These are phyloP conservation scores for Diachasmimorpha longicaudata DNA, from an alignment of 1,140 invertebrate species.

Conservation along the genomic window DNA sequence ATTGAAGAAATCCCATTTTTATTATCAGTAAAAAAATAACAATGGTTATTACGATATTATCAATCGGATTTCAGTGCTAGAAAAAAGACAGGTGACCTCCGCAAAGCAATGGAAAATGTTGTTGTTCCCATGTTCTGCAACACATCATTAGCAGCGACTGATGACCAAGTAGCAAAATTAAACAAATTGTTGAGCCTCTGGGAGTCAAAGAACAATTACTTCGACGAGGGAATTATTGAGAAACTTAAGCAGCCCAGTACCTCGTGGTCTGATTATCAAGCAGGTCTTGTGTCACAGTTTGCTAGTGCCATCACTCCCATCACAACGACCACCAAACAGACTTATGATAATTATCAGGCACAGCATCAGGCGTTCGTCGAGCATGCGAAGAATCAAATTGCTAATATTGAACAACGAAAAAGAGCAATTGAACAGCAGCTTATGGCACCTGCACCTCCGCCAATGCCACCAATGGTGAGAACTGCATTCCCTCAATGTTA, in stretches of 20 bases:
- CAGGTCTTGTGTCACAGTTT: constrained; percentile 79
- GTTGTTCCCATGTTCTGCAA: constrained; percentile 97
- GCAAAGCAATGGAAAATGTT: constrained; percentile 88
- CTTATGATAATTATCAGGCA: constrained; percentile 84
- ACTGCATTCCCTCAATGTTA: background rate
- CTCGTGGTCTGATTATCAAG: constrained; percentile 85
- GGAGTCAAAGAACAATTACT: constrained; percentile 96
- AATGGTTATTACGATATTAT: no score
- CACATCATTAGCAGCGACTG: constrained; percentile 79
- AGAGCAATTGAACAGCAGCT: constrained; percentile 75
- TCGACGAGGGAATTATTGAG: constrained; percentile 83
- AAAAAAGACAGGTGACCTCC: constrained; percentile 88
- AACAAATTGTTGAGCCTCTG: constrained; percentile 91
- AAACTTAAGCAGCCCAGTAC: constrained; percentile 79
- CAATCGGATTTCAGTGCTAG: constrained; percentile 74
- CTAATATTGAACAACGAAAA: constrained; percentile 82
- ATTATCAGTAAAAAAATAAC: no score
- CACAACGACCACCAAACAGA: constrained; percentile 75
- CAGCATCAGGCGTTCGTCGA: constrained; percentile 95
- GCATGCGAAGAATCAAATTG: constrained; percentile 88
- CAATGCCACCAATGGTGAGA: constrained; percentile 32
- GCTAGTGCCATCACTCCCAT: constrained; percentile 77
- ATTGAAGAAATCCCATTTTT: background rate
- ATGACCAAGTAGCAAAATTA: constrained; percentile 88
- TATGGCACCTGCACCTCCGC: constrained; percentile 49